Base-by-base conservation (phyloP, 2,113 vertebrate genomes). In the Thermophis baileyi region DNA sequence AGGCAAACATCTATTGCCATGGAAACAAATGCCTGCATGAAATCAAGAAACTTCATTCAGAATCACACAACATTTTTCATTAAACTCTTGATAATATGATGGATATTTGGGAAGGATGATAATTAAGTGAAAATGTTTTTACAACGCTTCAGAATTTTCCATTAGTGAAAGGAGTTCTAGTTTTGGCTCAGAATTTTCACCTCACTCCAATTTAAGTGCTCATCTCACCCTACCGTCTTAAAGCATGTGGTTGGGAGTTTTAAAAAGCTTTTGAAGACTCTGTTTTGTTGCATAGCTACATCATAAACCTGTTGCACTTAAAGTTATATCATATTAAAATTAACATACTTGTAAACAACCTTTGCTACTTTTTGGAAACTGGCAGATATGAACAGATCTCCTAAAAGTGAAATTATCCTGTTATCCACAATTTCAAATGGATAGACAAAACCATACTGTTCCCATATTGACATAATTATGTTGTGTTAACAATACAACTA, bases 251-350 rank as follows among this genome's bases (percentile, higher is more conserved):
- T 94, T 49, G 54, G 5, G 55, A 20, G 8, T 87, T 87, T 97
- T 97, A 97, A 94, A 95, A 98, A 97, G 97, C 95, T 96, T 97
- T 97, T 97, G 96, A 95, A 97, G 96, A 97, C 93, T 89, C 89
- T 93, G 94, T 90, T 98, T 97, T 97, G 98, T 85, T 0, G 93
- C 95, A 93, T 94, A 96, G 94, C 96, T 96, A 96, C 96, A 97
- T 96, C 97, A 98, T 97, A 98, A 98, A 98, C 94, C 97, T 98
- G 97, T 97, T 97, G 95, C 96, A 86, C 94, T 97, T 97, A 97
- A 85, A 94, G 96, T 95, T 95, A 94, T 96, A 97, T 97, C 96
- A 97, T 95, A 92, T 97, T 97, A 97, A 97, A 97, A 97, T 97
- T 96, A 95, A 95, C 91, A 88, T 95, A 94, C 96, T 97, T 97